Conservation (phyloP, 2,888 invertebrate genomes). For the Ctenicera cuprea region DNA sequence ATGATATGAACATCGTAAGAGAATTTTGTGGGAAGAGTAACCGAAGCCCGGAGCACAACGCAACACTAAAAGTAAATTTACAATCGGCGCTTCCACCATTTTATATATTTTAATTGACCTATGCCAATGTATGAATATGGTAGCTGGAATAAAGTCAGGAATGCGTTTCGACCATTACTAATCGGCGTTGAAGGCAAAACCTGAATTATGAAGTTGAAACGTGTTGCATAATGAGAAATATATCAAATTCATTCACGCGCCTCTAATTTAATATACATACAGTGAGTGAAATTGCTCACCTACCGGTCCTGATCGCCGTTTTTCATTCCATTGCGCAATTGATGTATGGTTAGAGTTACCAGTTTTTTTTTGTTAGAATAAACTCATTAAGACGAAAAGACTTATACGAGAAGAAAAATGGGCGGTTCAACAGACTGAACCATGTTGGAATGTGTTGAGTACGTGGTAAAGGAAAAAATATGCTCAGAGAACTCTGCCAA, state of each 20-base stretch:
- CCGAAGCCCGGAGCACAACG: neutral
- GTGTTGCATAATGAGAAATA: constrained; percentile 36
- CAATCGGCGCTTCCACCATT: constrained; percentile 12
- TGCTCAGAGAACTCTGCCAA: too few species aligned
- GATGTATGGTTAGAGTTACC: constrained; percentile 18
- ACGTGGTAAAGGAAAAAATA: neutral
- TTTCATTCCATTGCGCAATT: constrained; percentile 33
- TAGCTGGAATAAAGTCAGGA: neutral
- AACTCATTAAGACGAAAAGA: constrained; percentile 22
- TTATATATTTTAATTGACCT: constrained; percentile 14
- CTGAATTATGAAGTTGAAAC: constrained; percentile 33
- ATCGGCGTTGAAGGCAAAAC: constrained; percentile 25
- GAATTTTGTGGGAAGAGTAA: constrained; percentile 33
- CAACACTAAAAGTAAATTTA: constrained; percentile 10
- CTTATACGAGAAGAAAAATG: constrained; percentile 17
- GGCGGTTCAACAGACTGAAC: constrained; percentile 9
- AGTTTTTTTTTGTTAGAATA: constrained; percentile 17
- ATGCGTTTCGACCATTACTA: constrained; percentile 19
- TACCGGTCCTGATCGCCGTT: constrained; percentile 35
- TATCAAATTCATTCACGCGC: constrained; percentile 40
- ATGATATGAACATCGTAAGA: constrained; percentile 31
- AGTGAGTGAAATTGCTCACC: constrained; percentile 37
- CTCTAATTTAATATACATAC: constrained; percentile 39
- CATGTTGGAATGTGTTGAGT: constrained; percentile 8
- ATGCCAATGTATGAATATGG: constrained; percentile 19